Evolutionary conservation across 2,888 invertebrate species (phyloP).

Genomic region (Sisyra terminalis): DNA sequence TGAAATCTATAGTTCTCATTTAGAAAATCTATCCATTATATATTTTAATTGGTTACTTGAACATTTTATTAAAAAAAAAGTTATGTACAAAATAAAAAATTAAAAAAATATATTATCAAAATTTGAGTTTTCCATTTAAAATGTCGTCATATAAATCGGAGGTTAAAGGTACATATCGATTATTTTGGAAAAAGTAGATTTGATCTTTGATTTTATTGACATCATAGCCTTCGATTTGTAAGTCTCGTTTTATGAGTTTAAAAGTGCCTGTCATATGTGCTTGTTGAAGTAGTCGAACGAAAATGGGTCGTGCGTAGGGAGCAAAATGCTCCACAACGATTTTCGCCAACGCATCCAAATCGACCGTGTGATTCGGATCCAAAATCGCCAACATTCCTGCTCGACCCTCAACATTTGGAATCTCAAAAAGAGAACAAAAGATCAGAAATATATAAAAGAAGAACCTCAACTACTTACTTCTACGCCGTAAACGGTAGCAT

Average conservation of each 20-base stretch:
- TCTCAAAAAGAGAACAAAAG: conserved; percentile 27
- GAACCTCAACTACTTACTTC: conserved; percentile 44
- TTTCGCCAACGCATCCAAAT: conserved; percentile 40
- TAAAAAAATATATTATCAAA: conserved; percentile 11
- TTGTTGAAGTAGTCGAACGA: conserved; percentile 59
- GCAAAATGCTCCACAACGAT: conserved; percentile 59
- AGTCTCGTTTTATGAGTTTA: conserved; percentile 78
- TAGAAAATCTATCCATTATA: too few relatives aligned
- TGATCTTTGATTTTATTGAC: conserved; percentile 47
- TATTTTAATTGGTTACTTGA: too few relatives aligned
- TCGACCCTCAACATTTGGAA: conserved; percentile 65
- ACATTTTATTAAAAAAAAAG: too few relatives aligned
- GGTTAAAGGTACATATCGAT: conserved; percentile 19
- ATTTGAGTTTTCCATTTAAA: conserved; percentile 17
- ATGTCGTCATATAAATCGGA: conserved; percentile 20
- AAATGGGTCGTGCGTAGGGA: conserved; percentile 75
- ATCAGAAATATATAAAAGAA: too few relatives aligned
- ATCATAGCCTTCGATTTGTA: conserved; percentile 75
- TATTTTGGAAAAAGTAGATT: conserved; percentile 44
- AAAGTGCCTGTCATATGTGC: conserved; percentile 80
- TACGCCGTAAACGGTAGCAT: conserved; percentile 80
- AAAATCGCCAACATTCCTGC: conserved; percentile 90
- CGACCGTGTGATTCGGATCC: conserved; percentile 42
- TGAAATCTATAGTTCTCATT: too few relatives aligned
- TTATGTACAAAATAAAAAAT: too few relatives aligned